Evolutionary conservation across 2,113 vertebrate genomes (phyloP).

Genomic region (Meriones unguiculatus): DNA sequence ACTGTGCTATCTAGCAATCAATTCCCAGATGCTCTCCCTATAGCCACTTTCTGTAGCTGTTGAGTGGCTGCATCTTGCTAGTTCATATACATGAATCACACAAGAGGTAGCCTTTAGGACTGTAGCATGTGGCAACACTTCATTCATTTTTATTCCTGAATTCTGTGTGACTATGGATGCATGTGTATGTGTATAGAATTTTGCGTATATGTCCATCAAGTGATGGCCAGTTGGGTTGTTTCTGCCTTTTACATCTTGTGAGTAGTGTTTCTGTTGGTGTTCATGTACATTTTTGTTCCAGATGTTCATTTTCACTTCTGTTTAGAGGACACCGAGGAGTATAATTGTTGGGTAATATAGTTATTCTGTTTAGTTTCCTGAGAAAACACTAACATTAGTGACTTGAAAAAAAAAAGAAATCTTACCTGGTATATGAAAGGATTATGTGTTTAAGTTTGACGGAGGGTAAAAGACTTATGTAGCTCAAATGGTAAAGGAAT

Average conservation of each 20-base stretch:
- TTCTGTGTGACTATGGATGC: background rate
- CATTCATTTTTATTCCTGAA: constrained; percentile 9
- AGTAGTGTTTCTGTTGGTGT: background rate
- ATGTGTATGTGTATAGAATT: background rate
- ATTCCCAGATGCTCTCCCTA: background rate
- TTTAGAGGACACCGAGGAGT: background rate
- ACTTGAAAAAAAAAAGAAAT: background rate
- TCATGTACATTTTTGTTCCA: background rate
- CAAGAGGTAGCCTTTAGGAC: background rate
- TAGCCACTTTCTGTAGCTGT: background rate
- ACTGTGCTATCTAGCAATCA: background rate
- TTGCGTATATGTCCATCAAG: background rate
- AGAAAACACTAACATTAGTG: background rate
- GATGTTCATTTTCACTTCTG: background rate
- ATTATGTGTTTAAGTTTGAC: background rate
- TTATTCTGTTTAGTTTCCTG: background rate
- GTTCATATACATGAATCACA: background rate
- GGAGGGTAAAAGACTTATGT: background rate
- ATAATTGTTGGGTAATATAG: background rate
- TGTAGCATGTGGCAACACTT: background rate
- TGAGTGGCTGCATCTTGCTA: background rate
- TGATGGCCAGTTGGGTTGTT: background rate
- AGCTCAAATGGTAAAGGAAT: background rate
- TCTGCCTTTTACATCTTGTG: background rate
- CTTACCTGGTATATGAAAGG: background rate